phyloP scores from a whole-genome alignment of 1,140 invertebrate species.

The Drosophila nebulosa region DNA sequence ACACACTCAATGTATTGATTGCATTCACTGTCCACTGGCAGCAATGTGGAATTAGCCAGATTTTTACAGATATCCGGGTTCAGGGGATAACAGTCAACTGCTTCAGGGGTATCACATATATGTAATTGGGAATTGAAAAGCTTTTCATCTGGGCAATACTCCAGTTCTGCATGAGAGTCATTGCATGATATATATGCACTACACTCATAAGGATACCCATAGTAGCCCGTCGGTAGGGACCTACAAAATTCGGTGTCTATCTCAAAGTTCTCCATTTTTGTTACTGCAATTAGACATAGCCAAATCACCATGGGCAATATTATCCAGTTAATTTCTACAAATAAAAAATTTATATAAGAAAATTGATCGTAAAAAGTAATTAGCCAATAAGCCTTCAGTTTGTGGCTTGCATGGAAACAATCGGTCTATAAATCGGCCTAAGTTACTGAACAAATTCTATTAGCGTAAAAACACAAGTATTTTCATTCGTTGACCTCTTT shows the following conservation, averaged over 20 bases:
- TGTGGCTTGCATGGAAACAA: too few relatives aligned
- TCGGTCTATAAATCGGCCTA: too few relatives aligned
- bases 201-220: slow-evolving; percentile 52
- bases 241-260: slow-evolving; percentile 9
- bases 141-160: slow-evolving; percentile 36
- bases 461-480: background rate
- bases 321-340: background rate
- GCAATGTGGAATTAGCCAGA: slow-evolving; percentile 6
- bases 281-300: background rate
- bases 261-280: background rate
- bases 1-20: slow-evolving; percentile 37
- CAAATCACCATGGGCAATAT: background rate
- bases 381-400: background rate
- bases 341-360: background rate
- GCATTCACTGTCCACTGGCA: slow-evolving; percentile 33
- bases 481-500: slow-evolving; percentile 27
- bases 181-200: slow-evolving; percentile 46
- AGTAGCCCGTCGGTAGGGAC: slow-evolving; percentile 19
- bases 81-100: slow-evolving; percentile 27
- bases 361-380: background rate
- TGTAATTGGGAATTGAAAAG: slow-evolving; percentile 37
- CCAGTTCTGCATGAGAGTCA: slow-evolving; percentile 19
- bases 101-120: slow-evolving; percentile 58
- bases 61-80: slow-evolving; percentile 14
- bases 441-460: too few relatives aligned